Evolutionary conservation across 2,797 vertebrate species (phyloP).

Genomic region (Phataginus tricuspis): DNA sequence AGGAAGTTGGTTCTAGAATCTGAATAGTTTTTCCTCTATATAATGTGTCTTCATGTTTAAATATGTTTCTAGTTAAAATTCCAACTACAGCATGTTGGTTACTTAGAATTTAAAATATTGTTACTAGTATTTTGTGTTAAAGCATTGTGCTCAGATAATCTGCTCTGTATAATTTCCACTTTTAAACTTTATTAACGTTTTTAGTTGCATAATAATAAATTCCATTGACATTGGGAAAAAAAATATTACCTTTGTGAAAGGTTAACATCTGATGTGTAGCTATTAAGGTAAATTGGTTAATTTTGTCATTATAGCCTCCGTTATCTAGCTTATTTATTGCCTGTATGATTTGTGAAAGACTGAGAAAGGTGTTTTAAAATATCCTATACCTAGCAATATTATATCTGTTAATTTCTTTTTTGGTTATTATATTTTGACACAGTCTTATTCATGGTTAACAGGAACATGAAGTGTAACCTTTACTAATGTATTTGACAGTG

Average conservation of each 20-base stretch:
- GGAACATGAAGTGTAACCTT: not conserved
- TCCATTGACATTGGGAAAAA: not conserved
- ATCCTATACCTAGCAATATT: not conserved
- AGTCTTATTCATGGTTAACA: not conserved
- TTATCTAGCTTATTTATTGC: not conserved
- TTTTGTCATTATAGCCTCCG: not conserved
- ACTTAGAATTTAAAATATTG: constrained; percentile 12
- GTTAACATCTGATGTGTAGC: not conserved
- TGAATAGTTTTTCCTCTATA: not conserved
- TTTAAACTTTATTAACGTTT: not conserved
- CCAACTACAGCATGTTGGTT: not conserved
- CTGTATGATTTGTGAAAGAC: not conserved
- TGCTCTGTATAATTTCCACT: not conserved
- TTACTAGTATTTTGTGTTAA: not conserved
- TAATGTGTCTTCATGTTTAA: not conserved
- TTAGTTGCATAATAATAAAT: not conserved
- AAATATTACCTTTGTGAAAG: not conserved
- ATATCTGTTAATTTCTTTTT: not conserved
- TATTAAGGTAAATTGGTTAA: not conserved
- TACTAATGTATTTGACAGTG: not conserved
- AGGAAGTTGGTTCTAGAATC: not conserved
- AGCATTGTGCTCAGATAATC: not conserved
- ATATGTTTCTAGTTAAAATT: not conserved
- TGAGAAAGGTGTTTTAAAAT: not conserved
- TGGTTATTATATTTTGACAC: not conserved